These are phyloP conservation scores for Hystrix brachyura DNA, from an alignment of 2,113 vertebrate species.

Conservation along the genomic window DNA sequence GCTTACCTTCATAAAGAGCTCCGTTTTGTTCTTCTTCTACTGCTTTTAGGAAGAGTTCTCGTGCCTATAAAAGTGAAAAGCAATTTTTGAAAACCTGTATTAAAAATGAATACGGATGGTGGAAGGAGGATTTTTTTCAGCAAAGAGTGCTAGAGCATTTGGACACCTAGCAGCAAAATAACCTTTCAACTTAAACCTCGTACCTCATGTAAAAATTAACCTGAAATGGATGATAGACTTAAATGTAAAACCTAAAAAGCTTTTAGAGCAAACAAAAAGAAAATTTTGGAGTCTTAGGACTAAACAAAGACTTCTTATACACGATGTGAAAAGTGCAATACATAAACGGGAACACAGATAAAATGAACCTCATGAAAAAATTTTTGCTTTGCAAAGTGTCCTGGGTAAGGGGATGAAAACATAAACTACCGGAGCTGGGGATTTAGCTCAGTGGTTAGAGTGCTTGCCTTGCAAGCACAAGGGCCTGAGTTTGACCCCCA, in stretches of 20 bases:
- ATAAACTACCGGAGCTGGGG: not conserved
- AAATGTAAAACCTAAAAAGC: not conserved
- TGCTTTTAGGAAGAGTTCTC: constrained; percentile 97
- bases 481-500: too few species aligned
- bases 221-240: not conserved
- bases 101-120: not conserved
- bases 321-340: not conserved
- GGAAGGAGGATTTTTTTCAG: not conserved
- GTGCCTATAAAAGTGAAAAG: constrained; percentile 90
- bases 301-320: not conserved
- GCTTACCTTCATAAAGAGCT: constrained; percentile 97
- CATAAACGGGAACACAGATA: not conserved
- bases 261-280: not conserved
- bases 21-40: constrained; percentile 98
- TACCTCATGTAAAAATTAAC: constrained; percentile 10
- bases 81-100: constrained; percentile 66
- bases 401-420: constrained; percentile 7
- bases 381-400: not conserved
- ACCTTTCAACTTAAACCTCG: not conserved
- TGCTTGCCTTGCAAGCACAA: too few species aligned
- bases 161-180: not conserved
- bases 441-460: too few species aligned
- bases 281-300: not conserved
- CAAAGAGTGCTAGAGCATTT: not conserved
- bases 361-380: not conserved